These are phyloP conservation scores for Sminthurides bifidus DNA, from an alignment of 1,140 invertebrate genomes.

Conservation along the genomic window DNA sequence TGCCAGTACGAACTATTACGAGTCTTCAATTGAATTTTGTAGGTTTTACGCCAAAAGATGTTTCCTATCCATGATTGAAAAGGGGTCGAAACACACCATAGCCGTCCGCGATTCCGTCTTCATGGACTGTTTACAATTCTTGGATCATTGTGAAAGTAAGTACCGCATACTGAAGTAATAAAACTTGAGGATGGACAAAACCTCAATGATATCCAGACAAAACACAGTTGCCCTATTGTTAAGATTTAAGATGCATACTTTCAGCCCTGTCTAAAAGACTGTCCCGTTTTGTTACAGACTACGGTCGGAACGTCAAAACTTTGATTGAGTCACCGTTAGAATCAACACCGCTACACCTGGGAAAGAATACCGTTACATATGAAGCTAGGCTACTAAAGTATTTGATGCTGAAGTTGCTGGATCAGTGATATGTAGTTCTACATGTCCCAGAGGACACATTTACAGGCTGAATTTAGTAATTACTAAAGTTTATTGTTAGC, in stretches of 20 bases:
- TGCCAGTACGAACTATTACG: too few relatives aligned
- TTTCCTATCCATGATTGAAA: constrained; percentile 84
- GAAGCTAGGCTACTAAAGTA: constrained; percentile 77
- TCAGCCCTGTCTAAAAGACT: neutral
- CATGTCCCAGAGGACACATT: too few relatives aligned
- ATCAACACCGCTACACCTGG: constrained; percentile 54
- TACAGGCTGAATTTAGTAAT: too few relatives aligned
- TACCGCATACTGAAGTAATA: neutral
- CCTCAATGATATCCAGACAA: too few relatives aligned
- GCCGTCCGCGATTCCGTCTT: constrained; percentile 75
- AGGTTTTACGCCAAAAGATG: constrained; percentile 87
- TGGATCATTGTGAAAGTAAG: constrained; percentile 74
- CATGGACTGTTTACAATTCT: constrained; percentile 80
- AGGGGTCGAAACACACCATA: constrained; percentile 81
- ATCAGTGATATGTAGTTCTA: constrained; percentile 28
- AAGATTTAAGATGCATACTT: neutral
- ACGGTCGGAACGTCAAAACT: constrained; percentile 73
- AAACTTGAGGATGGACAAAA: too few relatives aligned
- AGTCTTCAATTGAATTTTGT: neutral
- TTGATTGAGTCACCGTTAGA: constrained; percentile 69
- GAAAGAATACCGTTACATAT: constrained; percentile 85
- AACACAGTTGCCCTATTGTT: too few relatives aligned
- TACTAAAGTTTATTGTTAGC: too few relatives aligned
- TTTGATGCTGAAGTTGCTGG: constrained; percentile 56
- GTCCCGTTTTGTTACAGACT: constrained; percentile 45